A percentile compares a stretch with the other conserved stretches of the same genome.
These are phyloP conservation scores for Apaloderma vittatum DNA, from an alignment of 2,113 vertebrate genomes.

Conservation along the genomic window DNA sequence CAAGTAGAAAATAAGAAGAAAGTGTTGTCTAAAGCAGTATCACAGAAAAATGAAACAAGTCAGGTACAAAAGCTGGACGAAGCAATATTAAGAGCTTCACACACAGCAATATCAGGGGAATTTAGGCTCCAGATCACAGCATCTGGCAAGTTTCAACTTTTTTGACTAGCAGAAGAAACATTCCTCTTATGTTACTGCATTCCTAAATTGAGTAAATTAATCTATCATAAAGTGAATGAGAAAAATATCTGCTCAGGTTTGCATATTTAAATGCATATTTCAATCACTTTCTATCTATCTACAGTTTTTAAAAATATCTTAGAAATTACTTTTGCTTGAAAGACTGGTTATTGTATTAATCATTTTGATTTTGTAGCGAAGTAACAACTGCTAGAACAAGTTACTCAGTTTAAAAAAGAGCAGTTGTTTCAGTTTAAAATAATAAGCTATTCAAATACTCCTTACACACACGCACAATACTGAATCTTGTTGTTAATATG, in stretches of 20 bases:
- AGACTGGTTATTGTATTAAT: neutral
- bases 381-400: conserved; percentile 21
- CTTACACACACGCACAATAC: neutral
- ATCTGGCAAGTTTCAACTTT: conserved; percentile 95
- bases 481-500: conserved; percentile 13
- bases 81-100: conserved; percentile 84
- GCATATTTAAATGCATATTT: conserved; percentile 35
- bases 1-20: conserved; percentile 73
- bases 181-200: conserved; percentile 88
- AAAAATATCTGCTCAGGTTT: conserved; percentile 61
- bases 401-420: conserved; percentile 36
- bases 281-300: neutral
- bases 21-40: conserved; percentile 69
- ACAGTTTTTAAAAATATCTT: conserved; percentile 1
- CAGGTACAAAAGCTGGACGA: conserved; percentile 77
- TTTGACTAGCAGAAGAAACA: conserved; percentile 80
- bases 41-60: conserved; percentile 62
- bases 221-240: conserved; percentile 67
- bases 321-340: neutral
- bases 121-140: conserved; percentile 85
- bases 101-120: conserved; percentile 84
- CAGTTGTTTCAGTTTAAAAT: conserved; percentile 56
- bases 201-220: conserved; percentile 74
- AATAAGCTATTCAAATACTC: conserved; percentile 33
- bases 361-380: conserved; percentile 52